Evolutionary conservation across 2,797 vertebrate species (phyloP).

Genomic region (Picus viridis): DNA sequence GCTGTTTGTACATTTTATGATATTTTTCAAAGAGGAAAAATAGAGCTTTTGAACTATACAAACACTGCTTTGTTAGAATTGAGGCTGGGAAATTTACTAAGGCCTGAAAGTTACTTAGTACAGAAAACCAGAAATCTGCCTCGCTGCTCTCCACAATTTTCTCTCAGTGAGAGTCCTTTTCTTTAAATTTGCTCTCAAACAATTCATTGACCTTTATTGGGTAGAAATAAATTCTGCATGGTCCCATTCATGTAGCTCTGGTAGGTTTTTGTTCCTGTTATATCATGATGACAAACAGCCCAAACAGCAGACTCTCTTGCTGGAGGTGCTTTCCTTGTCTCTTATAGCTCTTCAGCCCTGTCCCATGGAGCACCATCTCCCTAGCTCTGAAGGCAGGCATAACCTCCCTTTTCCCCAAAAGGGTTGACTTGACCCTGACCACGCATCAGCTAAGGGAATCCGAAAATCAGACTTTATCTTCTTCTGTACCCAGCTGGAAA

Average conservation of each 20-base stretch:
- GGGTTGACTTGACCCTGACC: fast-evolving
- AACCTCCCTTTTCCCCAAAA: not conserved
- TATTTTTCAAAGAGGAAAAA: not conserved
- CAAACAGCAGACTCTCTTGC: not conserved
- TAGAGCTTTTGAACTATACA: not conserved
- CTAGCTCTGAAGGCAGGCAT: not conserved
- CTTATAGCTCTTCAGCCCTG: not conserved
- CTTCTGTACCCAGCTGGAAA: not conserved
- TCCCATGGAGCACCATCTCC: not conserved
- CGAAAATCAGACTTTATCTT: not conserved
- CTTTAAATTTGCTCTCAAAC: not conserved
- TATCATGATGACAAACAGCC: not conserved
- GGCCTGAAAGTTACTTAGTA: not conserved
- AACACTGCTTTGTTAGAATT: not conserved
- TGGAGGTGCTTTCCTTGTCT: not conserved
- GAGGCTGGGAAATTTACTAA: not conserved
- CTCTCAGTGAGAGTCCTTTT: not conserved
- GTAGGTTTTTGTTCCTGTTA: not conserved
- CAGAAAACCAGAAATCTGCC: not conserved
- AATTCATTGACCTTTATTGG: not conserved
- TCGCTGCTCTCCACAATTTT: not conserved
- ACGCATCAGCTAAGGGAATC: not conserved
- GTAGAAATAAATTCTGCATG: not conserved
- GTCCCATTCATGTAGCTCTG: not conserved
- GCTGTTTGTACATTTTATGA: not conserved